Evolutionary conservation across 2,888 invertebrate genomes (phyloP).

Genomic region (Pristionchus exspectatus): DNA sequence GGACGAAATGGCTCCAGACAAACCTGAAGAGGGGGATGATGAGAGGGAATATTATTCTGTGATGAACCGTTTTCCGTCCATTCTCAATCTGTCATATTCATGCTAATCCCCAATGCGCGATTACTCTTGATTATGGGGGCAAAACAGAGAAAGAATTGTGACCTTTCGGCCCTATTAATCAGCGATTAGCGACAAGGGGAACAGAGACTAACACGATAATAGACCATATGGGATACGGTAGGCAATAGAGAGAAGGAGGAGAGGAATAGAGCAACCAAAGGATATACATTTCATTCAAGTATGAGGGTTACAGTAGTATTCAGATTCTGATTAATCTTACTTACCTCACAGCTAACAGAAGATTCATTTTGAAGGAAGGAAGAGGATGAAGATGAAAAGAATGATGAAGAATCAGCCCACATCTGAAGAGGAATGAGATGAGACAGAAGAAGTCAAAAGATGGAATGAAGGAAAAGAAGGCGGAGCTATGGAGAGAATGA

Average conservation of each 20-base stretch:
- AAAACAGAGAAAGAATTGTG: constrained; percentile 1
- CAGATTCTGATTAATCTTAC: too few species aligned
- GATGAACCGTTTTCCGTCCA: too few species aligned
- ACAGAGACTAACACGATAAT: constrained; percentile 6
- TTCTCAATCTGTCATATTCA: too few species aligned
- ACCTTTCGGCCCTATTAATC: constrained; percentile 24
- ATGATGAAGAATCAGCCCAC: constrained; percentile 34
- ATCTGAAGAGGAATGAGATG: not conserved
- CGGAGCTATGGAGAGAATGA: not conserved
- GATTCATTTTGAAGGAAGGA: not conserved
- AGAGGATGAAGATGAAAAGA: constrained; percentile 49
- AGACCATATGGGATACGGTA: constrained; percentile 16
- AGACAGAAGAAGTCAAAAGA: not conserved
- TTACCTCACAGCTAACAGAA: constrained; percentile 37
- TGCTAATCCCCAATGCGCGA: constrained; percentile 3
- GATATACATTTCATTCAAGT: too few species aligned
- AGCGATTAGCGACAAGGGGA: not conserved
- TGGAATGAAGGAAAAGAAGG: not conserved
- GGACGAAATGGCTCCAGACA: constrained; percentile 66
- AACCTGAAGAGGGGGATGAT: constrained; percentile 51
- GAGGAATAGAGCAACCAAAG: too few species aligned
- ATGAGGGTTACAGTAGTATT: too few species aligned
- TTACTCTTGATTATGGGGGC: constrained; percentile 34
- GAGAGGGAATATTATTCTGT: too few species aligned
- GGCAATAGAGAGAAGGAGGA: constrained; percentile 61